Percentiles rank a stretch among this genome's conserved stretches.
phyloP scores from a whole-genome alignment of 2,888 invertebrate genomes.

The Platerodrilus igneus region DNA sequence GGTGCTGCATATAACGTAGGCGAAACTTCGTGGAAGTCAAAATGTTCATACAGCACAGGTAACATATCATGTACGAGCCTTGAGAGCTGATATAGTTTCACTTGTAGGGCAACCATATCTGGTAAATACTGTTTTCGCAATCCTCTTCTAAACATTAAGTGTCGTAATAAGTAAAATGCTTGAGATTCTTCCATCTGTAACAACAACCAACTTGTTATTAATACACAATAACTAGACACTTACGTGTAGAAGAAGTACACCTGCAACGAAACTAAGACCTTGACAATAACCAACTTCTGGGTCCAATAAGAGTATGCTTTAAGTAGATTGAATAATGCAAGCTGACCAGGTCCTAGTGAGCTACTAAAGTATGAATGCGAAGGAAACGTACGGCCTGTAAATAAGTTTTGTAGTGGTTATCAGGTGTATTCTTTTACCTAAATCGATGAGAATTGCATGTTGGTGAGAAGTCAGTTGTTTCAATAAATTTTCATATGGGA shows the following conservation, averaged over 20 bases:
- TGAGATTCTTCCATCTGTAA: conserved; percentile 87
- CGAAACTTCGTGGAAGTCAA: conserved; percentile 83
- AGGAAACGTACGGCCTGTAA: conserved; percentile 77
- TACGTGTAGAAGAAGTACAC: conserved; percentile 87
- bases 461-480: conserved; percentile 90
- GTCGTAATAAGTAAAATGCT: conserved; percentile 81
- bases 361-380: conserved; percentile 90
- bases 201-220: background rate
- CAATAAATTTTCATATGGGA: conserved; percentile 74
- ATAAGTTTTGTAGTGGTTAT: conserved; percentile 31
- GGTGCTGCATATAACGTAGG: conserved; percentile 95
- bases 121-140: conserved; percentile 87
- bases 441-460: conserved; percentile 92
- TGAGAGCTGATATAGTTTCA: conserved; percentile 85
- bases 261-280: conserved; percentile 93
- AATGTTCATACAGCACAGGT: conserved; percentile 80
- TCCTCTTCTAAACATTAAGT: conserved; percentile 87
- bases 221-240: conserved; percentile 44
- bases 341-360: conserved; percentile 86
- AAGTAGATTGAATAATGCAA: conserved; percentile 88
- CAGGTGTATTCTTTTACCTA: conserved; percentile 54
- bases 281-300: conserved; percentile 96
- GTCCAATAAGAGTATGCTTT: conserved; percentile 95
- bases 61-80: conserved; percentile 84
- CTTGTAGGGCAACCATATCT: conserved; percentile 91